Evolutionary conservation across 2,797 vertebrate genomes (phyloP).

Genomic region (Helostoma temminkii): DNA sequence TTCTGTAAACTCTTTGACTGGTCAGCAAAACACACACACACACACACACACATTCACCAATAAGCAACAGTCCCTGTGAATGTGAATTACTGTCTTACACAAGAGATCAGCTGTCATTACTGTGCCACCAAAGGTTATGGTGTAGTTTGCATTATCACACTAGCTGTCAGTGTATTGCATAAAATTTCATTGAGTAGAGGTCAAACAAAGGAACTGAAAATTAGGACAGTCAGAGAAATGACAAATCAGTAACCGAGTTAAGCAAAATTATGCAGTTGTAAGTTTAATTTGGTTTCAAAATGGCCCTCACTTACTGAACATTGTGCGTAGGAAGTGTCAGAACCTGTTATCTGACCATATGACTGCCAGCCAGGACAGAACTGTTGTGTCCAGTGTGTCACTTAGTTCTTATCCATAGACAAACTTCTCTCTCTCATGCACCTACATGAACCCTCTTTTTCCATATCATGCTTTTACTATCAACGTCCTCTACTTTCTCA

Average conservation of each 20-base stretch:
- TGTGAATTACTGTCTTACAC: slow-evolving; percentile 43
- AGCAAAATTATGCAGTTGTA: background rate
- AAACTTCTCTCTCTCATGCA: slow-evolving; percentile 3
- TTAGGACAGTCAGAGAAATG: background rate
- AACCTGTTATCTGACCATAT: too few species aligned
- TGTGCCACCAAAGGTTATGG: slow-evolving; percentile 44
- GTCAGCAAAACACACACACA: slow-evolving; percentile 23
- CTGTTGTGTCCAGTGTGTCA: slow-evolving; percentile 14
- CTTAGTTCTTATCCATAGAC: background rate
- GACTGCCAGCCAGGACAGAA: slow-evolving; percentile 8
- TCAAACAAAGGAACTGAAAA: slow-evolving; percentile 41
- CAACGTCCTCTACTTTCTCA: slow-evolving; percentile 32
- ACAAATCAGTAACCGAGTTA: background rate
- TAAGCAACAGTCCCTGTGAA: slow-evolving; percentile 23
- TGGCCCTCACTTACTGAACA: background rate
- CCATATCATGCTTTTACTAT: slow-evolving; percentile 2
- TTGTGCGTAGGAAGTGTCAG: slow-evolving; percentile 4
- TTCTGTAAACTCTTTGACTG: slow-evolving; percentile 31
- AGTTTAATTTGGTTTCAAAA: background rate
- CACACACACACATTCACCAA: slow-evolving; percentile 17
- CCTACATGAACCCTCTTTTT: background rate
- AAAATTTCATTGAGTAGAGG: slow-evolving; percentile 8
- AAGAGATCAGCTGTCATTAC: slow-evolving; percentile 54
- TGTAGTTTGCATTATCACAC: slow-evolving; percentile 18
- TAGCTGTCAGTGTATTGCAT: slow-evolving; percentile 11